Evolutionary conservation across 2,113 vertebrate genomes (phyloP), one percentile per base, ranked within the genome.

Genomic region (Xiphophorus maculatus): DNA sequence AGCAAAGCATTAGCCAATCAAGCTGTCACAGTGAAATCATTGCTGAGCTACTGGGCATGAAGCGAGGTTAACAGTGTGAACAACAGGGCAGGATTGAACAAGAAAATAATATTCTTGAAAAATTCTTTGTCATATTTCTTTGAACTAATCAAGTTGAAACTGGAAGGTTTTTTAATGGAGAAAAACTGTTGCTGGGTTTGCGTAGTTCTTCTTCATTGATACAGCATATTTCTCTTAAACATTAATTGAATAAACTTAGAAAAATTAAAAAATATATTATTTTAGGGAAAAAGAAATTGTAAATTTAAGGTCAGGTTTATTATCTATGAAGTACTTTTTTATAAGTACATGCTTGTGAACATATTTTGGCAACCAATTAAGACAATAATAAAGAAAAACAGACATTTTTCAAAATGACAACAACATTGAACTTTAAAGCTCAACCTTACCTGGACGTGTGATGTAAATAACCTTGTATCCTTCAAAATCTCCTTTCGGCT

Each of bases 401-500:
- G 6, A 58, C 8, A 11, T 58, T 17, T 58, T 25, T n/a, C 25
- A 58, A 58, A 17, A 58, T 58, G 19, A 58, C n/a, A 58, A 58
- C 3, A 11, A 58, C 2, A n/a, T 11, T 58, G 25, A n/a, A n/a
- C 17, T 19, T 22, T 17, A 17, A 25, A 0, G 2, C 2, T 3
- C 42, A 32, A 22, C 63, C 72, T 89, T 66, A 95, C 94, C 94
- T 87, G 93, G 88, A 3, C 13, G 63, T 5, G 86, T 75, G 84
- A 17, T 82, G 88, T 94, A 94, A 62, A 76, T 15, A 8, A 95
- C 84, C 40, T 74, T 90, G 88, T 94, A 95, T 82, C 90, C 35
- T 8, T 95, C 94, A 69, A 93, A 91, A 64, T 84, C 83, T 89
- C 94, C 93, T 83, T 81, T 93, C 0, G 94, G 94, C 37, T 94